These are phyloP conservation scores for Zonitis immaculata DNA, from an alignment of 2,888 invertebrate genomes.

Conservation along the genomic window DNA sequence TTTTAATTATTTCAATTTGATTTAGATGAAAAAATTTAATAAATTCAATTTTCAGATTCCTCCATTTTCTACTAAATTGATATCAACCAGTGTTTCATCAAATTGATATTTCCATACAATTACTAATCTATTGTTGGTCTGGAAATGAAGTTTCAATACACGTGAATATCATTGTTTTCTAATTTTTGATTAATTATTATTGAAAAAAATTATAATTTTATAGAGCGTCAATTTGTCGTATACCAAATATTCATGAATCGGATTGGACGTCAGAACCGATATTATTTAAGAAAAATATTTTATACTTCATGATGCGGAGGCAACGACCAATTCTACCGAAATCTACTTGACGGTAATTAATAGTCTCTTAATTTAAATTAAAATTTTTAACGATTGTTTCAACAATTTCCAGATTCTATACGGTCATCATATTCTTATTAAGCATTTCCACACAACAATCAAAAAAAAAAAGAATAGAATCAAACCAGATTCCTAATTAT, in stretches of 20 bases:
- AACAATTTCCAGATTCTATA: constrained; percentile 2
- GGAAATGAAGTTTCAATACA: constrained; percentile 8
- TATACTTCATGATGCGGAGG: not conserved
- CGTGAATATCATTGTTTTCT: not conserved
- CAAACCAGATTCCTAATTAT: too few relatives aligned
- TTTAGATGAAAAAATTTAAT: not conserved
- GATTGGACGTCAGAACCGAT: constrained; percentile 1
- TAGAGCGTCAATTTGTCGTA: constrained; percentile 3
- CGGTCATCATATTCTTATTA: too few relatives aligned
- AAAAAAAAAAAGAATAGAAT: too few relatives aligned
- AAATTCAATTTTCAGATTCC: not conserved
- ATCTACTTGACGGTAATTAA: not conserved
- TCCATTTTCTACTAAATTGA: constrained; percentile 1
- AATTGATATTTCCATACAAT: not conserved
- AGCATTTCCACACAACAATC: too few relatives aligned
- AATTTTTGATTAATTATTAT: not conserved
- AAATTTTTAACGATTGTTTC: too few relatives aligned
- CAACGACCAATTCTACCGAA: not conserved
- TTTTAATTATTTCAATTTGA: not conserved
- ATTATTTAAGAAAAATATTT: not conserved
- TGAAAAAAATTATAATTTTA: not conserved
- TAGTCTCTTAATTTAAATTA: too few relatives aligned
- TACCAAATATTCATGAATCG: constrained; percentile 4
- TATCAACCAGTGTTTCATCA: not conserved
- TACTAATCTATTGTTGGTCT: constrained; percentile 10